phyloP scores from a whole-genome alignment of 2,113 vertebrate species.

The Caranx ignobilis region DNA sequence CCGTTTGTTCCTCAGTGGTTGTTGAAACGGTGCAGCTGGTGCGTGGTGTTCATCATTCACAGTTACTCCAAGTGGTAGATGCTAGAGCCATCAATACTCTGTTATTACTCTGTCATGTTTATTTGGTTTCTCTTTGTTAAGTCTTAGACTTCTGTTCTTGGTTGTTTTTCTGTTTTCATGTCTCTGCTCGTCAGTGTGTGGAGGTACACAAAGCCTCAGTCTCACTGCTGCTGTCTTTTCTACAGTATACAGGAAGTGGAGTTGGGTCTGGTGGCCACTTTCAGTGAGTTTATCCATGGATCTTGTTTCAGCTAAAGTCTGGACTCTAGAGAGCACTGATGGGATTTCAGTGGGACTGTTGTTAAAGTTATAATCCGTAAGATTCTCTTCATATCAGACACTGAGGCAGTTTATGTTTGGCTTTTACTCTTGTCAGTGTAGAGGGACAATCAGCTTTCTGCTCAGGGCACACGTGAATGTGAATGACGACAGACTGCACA shows the following conservation, averaged over 20 bases:
- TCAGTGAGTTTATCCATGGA: not conserved
- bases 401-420: not conserved
- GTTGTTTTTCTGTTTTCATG: not conserved
- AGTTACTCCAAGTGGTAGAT: constrained; percentile 9
- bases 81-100: constrained; percentile 9
- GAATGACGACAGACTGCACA: too few species aligned
- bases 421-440: not conserved
- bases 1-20: constrained; percentile 9
- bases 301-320: not conserved
- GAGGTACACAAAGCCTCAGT: constrained; percentile 44
- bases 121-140: not conserved
- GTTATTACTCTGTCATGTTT: not conserved
- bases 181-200: constrained; percentile 8
- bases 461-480: too few species aligned
- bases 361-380: constrained; percentile 9
- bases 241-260: not conserved
- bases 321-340: not conserved
- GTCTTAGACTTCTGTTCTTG: not conserved
- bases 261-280: not conserved
- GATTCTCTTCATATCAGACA: not conserved
- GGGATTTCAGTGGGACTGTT: not conserved
- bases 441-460: not conserved
- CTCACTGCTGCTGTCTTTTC: not conserved
- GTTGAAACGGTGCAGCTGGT: constrained; percentile 18
- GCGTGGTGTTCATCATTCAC: constrained; percentile 15